phyloP scores from a whole-genome alignment of 1,140 invertebrate genomes.

The Drosophila ironensis region DNA sequence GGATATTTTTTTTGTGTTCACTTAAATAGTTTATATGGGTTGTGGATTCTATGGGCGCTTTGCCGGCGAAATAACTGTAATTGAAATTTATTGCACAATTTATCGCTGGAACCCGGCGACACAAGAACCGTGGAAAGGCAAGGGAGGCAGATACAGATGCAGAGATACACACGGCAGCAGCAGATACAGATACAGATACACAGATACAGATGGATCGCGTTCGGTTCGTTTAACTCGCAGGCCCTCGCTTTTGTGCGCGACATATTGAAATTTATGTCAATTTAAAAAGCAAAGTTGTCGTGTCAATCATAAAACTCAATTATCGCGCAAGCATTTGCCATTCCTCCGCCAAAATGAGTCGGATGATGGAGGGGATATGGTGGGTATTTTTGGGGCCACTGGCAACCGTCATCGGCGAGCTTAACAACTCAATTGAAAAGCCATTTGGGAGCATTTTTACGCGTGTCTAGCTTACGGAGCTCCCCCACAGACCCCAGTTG shows the following conservation, averaged over 20 bases:
- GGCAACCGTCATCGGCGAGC: conserved; percentile 40
- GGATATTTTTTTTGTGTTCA: conserved; percentile 1
- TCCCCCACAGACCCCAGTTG: conserved; percentile 38
- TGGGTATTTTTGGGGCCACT: conserved; percentile 2
- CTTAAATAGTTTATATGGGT: conserved; percentile 68
- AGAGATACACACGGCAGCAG: conserved; percentile 6
- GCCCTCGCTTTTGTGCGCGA: conserved; percentile 35
- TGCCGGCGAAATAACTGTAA: conserved; percentile 71
- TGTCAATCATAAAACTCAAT: conserved; percentile 81
- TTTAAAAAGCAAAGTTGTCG: conserved; percentile 80
- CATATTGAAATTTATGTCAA: conserved; percentile 81
- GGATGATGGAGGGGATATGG: neutral
- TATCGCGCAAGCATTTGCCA: conserved; percentile 57
- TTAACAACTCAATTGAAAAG: conserved; percentile 78
- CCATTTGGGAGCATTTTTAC: conserved; percentile 71
- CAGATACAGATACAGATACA: conserved; percentile 27
- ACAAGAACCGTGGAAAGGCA: neutral
- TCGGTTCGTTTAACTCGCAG: conserved; percentile 42
- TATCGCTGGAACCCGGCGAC: conserved; percentile 55
- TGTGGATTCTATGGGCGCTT: conserved; percentile 47
- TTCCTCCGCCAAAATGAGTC: neutral
- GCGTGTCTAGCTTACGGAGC: conserved; percentile 53
- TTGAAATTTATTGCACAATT: conserved; percentile 81
- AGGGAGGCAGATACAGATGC: neutral
- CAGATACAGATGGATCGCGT: conserved; percentile 19